These are phyloP conservation scores for Papilio helenus DNA, from an alignment of 1,140 invertebrate genomes.

Conservation along the genomic window DNA sequence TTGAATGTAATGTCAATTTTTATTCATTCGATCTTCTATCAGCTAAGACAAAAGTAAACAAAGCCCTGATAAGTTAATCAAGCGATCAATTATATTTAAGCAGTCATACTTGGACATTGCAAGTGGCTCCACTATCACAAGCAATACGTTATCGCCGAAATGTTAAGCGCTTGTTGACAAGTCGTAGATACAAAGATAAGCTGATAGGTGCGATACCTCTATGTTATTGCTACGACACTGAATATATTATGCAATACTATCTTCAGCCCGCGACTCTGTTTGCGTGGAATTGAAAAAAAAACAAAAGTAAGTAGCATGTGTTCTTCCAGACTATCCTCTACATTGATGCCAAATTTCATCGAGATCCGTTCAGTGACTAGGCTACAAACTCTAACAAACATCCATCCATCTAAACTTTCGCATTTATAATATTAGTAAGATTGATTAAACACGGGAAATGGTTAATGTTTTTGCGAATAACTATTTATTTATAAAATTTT, in stretches of 20 bases:
- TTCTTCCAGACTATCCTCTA: too few species aligned
- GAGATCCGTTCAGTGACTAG: too few species aligned
- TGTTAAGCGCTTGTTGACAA: conserved; percentile 65
- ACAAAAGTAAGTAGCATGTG: too few species aligned
- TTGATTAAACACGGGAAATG: too few species aligned
- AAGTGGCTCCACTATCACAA: conserved; percentile 42
- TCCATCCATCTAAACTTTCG: too few species aligned
- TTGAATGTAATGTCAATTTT: neutral
- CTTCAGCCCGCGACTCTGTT: too few species aligned
- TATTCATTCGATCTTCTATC: neutral
- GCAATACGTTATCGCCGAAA: conserved; percentile 58
- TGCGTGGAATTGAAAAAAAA: too few species aligned
- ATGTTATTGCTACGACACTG: conserved; percentile 10
- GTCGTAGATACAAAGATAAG: conserved; percentile 53
- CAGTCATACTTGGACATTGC: conserved; percentile 42
- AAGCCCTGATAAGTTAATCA: conserved; percentile 5
- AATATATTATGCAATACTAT: neutral
- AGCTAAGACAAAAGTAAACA: neutral
- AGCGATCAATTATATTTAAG: conserved; percentile 32
- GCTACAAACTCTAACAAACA: too few species aligned
- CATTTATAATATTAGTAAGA: too few species aligned
- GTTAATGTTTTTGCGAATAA: too few species aligned
- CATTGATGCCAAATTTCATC: too few species aligned
- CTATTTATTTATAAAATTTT: too few species aligned
- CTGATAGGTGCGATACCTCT: conserved; percentile 46